These are phyloP conservation scores for Onychostruthus taczanowskii DNA, from an alignment of 2,113 vertebrate genomes.

Conservation along the genomic window DNA sequence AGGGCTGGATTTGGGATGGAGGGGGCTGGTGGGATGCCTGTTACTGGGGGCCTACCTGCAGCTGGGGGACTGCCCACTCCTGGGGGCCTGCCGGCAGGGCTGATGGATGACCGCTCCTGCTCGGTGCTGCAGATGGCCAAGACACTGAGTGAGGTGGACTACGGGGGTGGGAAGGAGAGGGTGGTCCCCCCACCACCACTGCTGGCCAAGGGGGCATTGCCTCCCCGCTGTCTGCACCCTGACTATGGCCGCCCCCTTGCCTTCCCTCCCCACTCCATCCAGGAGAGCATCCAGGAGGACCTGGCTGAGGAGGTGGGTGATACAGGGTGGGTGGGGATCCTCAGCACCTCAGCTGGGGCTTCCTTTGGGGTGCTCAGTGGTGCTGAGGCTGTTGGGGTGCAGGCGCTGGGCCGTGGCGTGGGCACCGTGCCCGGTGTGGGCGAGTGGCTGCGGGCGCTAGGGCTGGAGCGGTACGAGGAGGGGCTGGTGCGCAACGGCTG, in stretches of 20 bases:
- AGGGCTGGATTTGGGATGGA: constrained; percentile 48
- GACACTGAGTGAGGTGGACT: constrained; percentile 92
- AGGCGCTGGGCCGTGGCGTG: constrained; percentile 59
- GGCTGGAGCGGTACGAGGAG: constrained; percentile 89
- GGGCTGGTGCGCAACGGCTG: constrained; percentile 94
- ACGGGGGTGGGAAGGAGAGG: constrained; percentile 60
- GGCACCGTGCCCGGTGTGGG: constrained; percentile 84
- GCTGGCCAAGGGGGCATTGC: constrained; percentile 46
- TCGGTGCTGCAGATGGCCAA: constrained; percentile 96
- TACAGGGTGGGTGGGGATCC: neutral
- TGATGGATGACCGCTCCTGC: constrained; percentile 89
- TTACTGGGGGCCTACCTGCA: neutral
- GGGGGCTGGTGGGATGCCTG: neutral
- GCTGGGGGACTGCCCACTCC: neutral
- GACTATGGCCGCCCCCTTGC: constrained; percentile 76
- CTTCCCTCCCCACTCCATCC: constrained; percentile 86
- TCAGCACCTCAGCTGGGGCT: neutral
- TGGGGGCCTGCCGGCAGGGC: neutral
- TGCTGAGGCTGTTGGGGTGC: neutral
- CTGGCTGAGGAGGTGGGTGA: constrained; percentile 86
- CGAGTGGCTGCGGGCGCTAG: constrained; percentile 88
- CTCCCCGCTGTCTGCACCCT: constrained; percentile 61
- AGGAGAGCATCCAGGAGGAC: constrained; percentile 92
- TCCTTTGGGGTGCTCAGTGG: neutral
- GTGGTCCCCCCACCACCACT: constrained; percentile 40